Conservation (phyloP, 2,113 vertebrate genomes). For the Strix aluco region DNA sequence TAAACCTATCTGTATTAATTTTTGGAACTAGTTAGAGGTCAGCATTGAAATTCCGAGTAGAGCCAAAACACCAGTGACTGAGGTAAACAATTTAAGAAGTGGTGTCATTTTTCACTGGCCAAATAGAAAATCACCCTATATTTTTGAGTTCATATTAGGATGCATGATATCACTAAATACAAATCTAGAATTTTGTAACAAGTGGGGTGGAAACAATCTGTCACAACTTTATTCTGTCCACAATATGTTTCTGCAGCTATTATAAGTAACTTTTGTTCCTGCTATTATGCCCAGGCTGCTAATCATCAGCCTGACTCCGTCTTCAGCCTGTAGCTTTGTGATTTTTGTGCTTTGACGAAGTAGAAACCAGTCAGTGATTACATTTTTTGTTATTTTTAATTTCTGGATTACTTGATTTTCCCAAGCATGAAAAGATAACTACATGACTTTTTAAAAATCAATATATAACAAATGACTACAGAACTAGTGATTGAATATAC, state of each 20-base stretch:
- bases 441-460: not conserved
- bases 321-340: not conserved
- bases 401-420: not conserved
- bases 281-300: not conserved
- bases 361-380: not conserved
- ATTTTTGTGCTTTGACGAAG: not conserved
- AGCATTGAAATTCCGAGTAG: conserved; percentile 15
- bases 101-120: not conserved
- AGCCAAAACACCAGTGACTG: not conserved
- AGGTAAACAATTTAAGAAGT: not conserved
- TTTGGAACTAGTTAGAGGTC: conserved; percentile 42
- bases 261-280: not conserved
- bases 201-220: not conserved
- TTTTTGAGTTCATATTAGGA: not conserved
- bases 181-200: not conserved
- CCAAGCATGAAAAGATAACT: not conserved
- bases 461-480: not conserved
- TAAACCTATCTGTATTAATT: conserved; percentile 9
- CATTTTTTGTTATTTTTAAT: not conserved
- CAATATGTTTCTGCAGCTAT: not conserved
- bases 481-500: not conserved
- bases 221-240: not conserved
- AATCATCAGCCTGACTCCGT: not conserved
- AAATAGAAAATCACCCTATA: not conserved
- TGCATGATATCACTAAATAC: not conserved